A percentile compares a stretch with the other conserved stretches of the same genome.
Evolutionary conservation across 2,113 vertebrate genomes (phyloP).

Genomic region (Psilopsiagon aymara): DNA sequence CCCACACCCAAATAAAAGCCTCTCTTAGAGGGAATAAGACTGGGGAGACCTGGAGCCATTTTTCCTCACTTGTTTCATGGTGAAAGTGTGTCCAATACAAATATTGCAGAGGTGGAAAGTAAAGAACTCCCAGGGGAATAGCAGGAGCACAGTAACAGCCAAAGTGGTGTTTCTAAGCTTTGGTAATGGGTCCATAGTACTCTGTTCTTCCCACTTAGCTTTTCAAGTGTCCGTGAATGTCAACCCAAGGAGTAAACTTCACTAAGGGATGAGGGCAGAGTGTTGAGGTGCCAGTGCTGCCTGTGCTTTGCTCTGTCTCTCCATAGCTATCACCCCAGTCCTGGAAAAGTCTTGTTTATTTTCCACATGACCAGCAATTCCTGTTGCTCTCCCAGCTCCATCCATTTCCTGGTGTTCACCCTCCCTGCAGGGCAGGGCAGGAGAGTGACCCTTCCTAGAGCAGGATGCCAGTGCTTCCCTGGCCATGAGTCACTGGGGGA

Average conservation of each 20-base stretch:
- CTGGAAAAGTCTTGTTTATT: not conserved
- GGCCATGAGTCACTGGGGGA: not conserved
- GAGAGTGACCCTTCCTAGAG: not conserved
- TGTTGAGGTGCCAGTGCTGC: not conserved
- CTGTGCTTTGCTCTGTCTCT: not conserved
- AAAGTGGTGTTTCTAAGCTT: not conserved
- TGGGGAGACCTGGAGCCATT: not conserved
- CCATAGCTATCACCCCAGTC: not conserved
- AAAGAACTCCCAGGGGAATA: not conserved
- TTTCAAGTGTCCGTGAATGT: not conserved
- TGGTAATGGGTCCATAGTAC: not conserved
- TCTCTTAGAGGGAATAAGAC: not conserved
- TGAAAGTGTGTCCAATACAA: not conserved
- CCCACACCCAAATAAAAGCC: not conserved
- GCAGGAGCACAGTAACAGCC: not conserved
- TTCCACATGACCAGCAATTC: not conserved
- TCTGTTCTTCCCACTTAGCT: not conserved
- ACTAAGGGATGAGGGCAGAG: not conserved
- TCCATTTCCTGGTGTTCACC: not conserved
- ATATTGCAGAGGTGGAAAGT: not conserved
- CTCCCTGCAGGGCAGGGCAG: constrained; percentile 23
- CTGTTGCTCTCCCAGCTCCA: not conserved
- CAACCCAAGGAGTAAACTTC: not conserved
- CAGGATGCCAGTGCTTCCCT: constrained; percentile 26
- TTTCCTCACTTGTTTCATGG: not conserved